Evolutionary conservation across 2,797 vertebrate species (phyloP).

Genomic region (Myotis planiceps): DNA sequence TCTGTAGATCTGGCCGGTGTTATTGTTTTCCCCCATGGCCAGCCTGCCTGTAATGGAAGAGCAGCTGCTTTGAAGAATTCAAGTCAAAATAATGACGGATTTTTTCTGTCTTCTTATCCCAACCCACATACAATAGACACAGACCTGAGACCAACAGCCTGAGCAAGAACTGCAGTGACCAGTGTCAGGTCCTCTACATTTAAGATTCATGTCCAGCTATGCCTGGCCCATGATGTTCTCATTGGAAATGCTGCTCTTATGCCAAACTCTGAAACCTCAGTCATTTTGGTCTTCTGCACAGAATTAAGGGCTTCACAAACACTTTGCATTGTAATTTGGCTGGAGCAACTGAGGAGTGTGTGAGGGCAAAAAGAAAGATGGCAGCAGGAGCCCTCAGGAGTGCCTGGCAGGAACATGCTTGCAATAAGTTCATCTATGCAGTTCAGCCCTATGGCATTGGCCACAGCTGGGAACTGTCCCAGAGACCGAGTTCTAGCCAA

Average conservation of each 20-base stretch:
- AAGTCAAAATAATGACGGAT: background rate
- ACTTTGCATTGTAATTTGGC: background rate
- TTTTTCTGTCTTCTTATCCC: background rate
- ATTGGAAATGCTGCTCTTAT: background rate
- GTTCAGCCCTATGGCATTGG: background rate
- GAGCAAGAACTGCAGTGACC: background rate
- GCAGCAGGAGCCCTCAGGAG: rapidly evolving
- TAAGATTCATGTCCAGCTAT: background rate
- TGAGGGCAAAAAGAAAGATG: background rate
- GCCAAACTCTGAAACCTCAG: background rate
- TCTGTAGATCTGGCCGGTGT: rapidly evolving
- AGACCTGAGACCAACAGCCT: background rate
- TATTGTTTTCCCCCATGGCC: rapidly evolving
- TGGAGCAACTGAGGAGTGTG: background rate
- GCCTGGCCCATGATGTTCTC: too few relatives aligned
- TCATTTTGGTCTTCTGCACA: background rate
- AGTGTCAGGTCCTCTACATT: background rate
- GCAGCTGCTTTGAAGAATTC: background rate
- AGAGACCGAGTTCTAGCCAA: background rate
- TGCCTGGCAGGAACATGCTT: too few relatives aligned
- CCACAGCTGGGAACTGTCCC: background rate
- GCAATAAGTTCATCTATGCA: background rate
- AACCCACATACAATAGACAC: background rate
- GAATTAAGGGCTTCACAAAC: background rate
- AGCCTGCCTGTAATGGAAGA: background rate